Evolutionary conservation across 2,888 invertebrate genomes (phyloP).

Genomic region (Platypus cylindrus): DNA sequence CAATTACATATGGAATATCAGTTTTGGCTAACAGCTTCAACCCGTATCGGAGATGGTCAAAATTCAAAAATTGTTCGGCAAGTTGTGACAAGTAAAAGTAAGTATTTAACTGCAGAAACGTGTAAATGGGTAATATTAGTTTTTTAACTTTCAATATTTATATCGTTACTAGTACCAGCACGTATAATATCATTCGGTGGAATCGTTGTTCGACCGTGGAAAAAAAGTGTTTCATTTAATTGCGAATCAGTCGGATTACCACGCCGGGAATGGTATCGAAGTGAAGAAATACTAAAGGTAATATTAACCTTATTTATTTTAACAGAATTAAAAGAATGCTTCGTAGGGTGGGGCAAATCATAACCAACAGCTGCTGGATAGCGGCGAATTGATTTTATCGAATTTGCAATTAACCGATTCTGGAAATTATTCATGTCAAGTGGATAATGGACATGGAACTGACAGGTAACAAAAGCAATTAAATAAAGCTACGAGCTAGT

Average conservation of each 20-base stretch:
- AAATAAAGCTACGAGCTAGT: too few species aligned
- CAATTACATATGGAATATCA: constrained; percentile 61
- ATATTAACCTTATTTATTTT: background rate
- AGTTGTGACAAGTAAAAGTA: constrained; percentile 48
- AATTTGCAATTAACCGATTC: constrained; percentile 51
- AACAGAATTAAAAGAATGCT: background rate
- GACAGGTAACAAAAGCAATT: constrained; percentile 38
- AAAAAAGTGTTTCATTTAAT: constrained; percentile 47
- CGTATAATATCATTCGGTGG: constrained; percentile 61
- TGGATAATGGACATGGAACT: constrained; percentile 54
- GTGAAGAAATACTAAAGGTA: constrained; percentile 41
- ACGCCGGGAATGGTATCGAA: constrained; percentile 51
- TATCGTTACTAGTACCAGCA: constrained; percentile 43
- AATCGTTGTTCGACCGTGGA: constrained; percentile 51
- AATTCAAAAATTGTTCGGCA: constrained; percentile 56
- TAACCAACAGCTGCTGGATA: constrained; percentile 49
- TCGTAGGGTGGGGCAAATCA: constrained; percentile 39
- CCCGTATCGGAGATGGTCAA: constrained; percentile 64
- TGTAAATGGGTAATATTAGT: background rate
- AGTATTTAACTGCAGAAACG: too few species aligned
- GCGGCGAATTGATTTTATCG: constrained; percentile 51
- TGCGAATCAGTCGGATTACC: constrained; percentile 57
- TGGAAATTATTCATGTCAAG: constrained; percentile 59
- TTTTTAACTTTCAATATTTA: background rate
- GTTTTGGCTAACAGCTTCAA: constrained; percentile 68